Evolutionary conservation across 2,113 vertebrate species (phyloP).

Genomic region (Cromileptes altivelis): DNA sequence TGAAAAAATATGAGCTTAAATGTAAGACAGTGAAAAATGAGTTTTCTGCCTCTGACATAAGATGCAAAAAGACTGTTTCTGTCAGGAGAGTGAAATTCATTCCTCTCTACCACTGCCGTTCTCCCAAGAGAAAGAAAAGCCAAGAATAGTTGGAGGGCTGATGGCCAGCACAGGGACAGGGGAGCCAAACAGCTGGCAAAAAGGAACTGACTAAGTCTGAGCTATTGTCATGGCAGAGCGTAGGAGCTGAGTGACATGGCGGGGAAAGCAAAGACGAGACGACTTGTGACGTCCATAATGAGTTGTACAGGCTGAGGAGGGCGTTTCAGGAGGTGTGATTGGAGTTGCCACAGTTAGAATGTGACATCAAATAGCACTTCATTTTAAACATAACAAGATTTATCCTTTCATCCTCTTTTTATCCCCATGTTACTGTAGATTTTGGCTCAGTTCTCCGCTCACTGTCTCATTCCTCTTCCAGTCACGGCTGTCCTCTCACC

Average conservation of each 20-base stretch:
- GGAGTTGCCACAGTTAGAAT: slow-evolving; percentile 15
- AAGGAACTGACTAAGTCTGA: slow-evolving; percentile 13
- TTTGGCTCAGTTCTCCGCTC: slow-evolving; percentile 12
- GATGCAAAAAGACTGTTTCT: slow-evolving; percentile 17
- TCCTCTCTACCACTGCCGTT: background rate
- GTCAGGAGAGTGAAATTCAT: slow-evolving; percentile 11
- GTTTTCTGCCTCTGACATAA: slow-evolving; percentile 20
- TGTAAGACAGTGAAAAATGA: background rate
- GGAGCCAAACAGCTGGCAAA: slow-evolving; percentile 35
- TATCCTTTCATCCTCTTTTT: slow-evolving; percentile 1
- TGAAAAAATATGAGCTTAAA: background rate
- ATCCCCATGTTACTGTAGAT: slow-evolving; percentile 8
- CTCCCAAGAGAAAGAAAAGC: slow-evolving; percentile 41
- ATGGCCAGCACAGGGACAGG: slow-evolving; percentile 35
- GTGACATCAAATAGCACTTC: slow-evolving; percentile 10
- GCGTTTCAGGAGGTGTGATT: slow-evolving; percentile 22
- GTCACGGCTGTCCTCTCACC: slow-evolving; percentile 10
- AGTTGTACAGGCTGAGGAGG: background rate
- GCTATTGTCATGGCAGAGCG: slow-evolving; percentile 33
- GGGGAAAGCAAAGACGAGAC: slow-evolving; percentile 21
- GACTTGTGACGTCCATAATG: slow-evolving; percentile 5
- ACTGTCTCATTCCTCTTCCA: slow-evolving; percentile 13
- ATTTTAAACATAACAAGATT: background rate
- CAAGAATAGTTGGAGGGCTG: slow-evolving; percentile 33
- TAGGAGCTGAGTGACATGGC: slow-evolving; percentile 46